These are phyloP conservation scores for Phyllostomus discolor DNA, from an alignment of 2,113 vertebrate genomes.

Conservation along the genomic window DNA sequence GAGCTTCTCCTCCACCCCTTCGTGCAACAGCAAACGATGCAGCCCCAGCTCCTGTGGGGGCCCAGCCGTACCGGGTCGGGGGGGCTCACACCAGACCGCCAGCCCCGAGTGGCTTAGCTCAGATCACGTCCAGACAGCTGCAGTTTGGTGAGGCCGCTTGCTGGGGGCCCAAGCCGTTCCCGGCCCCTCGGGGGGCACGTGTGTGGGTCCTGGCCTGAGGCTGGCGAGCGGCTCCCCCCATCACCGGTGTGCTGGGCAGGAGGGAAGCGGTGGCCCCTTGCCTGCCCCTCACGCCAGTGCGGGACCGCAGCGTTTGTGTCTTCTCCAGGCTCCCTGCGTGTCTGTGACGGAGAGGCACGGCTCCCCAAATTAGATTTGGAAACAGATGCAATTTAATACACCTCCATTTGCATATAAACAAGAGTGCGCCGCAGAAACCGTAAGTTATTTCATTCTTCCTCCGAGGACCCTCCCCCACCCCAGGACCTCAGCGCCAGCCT, in stretches of 20 bases:
- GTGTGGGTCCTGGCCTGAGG: background rate
- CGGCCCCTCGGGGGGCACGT: background rate
- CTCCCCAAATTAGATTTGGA: background rate
- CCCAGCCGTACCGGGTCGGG: background rate
- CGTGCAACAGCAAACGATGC: background rate
- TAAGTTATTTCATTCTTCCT: too few relatives aligned
- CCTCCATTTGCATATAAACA: background rate
- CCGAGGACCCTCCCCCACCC: too few relatives aligned
- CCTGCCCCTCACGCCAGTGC: rapidly evolving
- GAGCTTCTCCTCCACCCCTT: too few relatives aligned
- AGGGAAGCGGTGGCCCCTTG: rapidly evolving
- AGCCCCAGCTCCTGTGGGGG: background rate
- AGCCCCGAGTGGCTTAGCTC: constrained; percentile 8
- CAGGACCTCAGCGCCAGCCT: background rate
- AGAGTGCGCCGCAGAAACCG: too few relatives aligned
- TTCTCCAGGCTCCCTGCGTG: rapidly evolving
- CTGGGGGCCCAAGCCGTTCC: background rate
- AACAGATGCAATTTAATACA: background rate
- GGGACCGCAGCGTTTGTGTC: rapidly evolving
- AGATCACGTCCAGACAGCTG: background rate
- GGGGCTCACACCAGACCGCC: background rate
- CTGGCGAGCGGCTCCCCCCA: too few relatives aligned
- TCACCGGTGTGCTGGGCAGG: rapidly evolving
- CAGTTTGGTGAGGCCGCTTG: background rate
- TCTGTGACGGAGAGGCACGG: background rate